Percentiles rank a stretch among this genome's conserved stretches.
Conservation (phyloP, 2,888 invertebrate species). For the Platerodrilus igneus region DNA sequence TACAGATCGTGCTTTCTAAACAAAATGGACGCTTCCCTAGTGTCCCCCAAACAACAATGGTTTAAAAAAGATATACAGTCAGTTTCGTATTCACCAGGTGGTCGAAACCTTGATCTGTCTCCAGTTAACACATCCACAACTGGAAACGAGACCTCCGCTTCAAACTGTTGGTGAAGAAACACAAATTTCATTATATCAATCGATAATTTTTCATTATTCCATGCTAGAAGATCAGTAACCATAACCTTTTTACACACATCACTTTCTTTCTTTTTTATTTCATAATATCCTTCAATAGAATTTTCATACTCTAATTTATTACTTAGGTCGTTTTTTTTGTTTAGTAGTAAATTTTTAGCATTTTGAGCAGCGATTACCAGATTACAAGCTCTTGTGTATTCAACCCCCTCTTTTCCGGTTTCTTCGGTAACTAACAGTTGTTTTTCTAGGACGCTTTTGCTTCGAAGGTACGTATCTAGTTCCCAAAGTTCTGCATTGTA, state of each 20-base stretch:
- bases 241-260: slow-evolving; percentile 32
- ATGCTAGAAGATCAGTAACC: slow-evolving; percentile 42
- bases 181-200: slow-evolving; percentile 52
- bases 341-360: slow-evolving; percentile 3
- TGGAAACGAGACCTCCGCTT: slow-evolving; percentile 37
- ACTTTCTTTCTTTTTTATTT: neutral
- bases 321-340: slow-evolving; percentile 1
- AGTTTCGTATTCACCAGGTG: slow-evolving; percentile 37
- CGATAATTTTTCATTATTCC: slow-evolving; percentile 52
- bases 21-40: slow-evolving; percentile 41
- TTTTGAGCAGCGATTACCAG: neutral
- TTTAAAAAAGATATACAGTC: slow-evolving; percentile 38
- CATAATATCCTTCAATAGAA: neutral
- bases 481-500: too few relatives aligned
- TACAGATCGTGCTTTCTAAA: slow-evolving; percentile 46
- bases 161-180: slow-evolving; percentile 47
- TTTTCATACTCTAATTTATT: slow-evolving; percentile 2
- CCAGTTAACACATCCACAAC: slow-evolving; percentile 36
- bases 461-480: too few relatives aligned
- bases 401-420: neutral
- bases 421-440: too few relatives aligned
- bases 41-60: slow-evolving; percentile 34
- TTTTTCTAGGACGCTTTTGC: too few relatives aligned
- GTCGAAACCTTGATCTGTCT: slow-evolving; percentile 33
- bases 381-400: slow-evolving; percentile 6